phyloP scores from a whole-genome alignment of 1,140 invertebrate genomes.

The Bombus breviceps region DNA sequence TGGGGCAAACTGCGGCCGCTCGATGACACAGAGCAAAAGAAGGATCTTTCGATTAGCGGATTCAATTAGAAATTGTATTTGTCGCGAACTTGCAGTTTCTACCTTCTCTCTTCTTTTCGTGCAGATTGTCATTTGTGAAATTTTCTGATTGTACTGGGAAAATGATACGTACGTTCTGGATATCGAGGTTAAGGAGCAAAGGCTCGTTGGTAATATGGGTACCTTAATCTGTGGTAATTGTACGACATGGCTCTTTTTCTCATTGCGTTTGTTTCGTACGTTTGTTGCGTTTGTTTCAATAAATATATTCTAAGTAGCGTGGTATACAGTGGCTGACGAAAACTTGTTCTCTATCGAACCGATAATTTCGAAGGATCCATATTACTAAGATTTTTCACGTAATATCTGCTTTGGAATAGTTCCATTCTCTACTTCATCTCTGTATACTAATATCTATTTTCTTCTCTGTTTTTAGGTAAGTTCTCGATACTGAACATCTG shows the following conservation, averaged over 20 bases:
- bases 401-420: too few relatives aligned
- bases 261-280: not conserved
- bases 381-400: too few relatives aligned
- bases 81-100: not conserved
- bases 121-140: not conserved
- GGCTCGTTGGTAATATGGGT: too few relatives aligned
- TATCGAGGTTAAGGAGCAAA: slow-evolving; percentile 8
- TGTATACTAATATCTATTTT: too few relatives aligned
- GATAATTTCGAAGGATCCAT: too few relatives aligned
- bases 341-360: too few relatives aligned
- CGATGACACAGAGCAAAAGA: not conserved
- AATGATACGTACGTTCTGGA: not conserved
- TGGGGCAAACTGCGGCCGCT: slow-evolving; percentile 39
- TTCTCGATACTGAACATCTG: not conserved
- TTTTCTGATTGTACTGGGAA: not conserved
- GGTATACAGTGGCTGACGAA: too few relatives aligned
- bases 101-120: not conserved
- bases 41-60: slow-evolving; percentile 38
- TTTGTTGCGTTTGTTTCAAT: too few relatives aligned
- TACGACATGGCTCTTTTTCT: too few relatives aligned
- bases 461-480: slow-evolving; percentile 52
- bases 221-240: too few relatives aligned
- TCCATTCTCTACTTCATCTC: too few relatives aligned
- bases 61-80: slow-evolving; percentile 49
- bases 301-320: too few relatives aligned